Percentiles rank a stretch among this genome's conserved stretches.
Conservation (phyloP, 2,888 invertebrate species). For the Ophion costatus region DNA sequence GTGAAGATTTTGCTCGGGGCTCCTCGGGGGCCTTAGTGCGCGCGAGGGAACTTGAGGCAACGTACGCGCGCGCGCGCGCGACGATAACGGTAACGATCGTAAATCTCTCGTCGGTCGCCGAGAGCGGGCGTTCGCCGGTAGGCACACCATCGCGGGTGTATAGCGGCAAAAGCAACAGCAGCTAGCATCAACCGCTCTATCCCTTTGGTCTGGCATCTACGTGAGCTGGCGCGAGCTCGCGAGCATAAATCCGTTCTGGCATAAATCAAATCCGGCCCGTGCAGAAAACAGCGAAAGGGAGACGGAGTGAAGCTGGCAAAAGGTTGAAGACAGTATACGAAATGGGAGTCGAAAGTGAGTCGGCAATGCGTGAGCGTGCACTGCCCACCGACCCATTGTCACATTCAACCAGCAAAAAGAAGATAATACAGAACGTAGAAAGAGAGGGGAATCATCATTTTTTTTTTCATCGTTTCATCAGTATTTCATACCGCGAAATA, state of each 20-base stretch:
- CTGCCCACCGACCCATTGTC: conserved; percentile 59
- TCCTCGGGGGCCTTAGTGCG: conserved; percentile 5
- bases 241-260: conserved; percentile 65
- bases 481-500: conserved; percentile 11
- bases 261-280: conserved; percentile 67
- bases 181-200: conserved; percentile 60
- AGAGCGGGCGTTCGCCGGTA: conserved; percentile 62
- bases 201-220: conserved; percentile 57
- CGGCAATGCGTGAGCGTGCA: conserved; percentile 51
- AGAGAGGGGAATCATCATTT: conserved; percentile 14
- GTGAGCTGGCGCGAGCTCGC: conserved; percentile 49
- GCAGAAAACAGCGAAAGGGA: conserved; percentile 44
- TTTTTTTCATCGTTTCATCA: conserved; percentile 1
- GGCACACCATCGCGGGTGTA: conserved; percentile 38
- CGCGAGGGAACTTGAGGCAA: conserved; percentile 22
- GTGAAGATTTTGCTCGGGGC: conserved; percentile 34
- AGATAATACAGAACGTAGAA: conserved; percentile 14
- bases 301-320: conserved; percentile 28
- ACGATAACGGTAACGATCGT: conserved; percentile 64
- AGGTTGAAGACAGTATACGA: conserved; percentile 46
- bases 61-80: conserved; percentile 38
- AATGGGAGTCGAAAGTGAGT: conserved; percentile 57
- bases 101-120: conserved; percentile 64
- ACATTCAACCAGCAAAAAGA: conserved; percentile 22
- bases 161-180: conserved; percentile 47